Evolutionary conservation across 2,888 invertebrate genomes (phyloP).

Genomic region (Drosophila neonasuta): DNA sequence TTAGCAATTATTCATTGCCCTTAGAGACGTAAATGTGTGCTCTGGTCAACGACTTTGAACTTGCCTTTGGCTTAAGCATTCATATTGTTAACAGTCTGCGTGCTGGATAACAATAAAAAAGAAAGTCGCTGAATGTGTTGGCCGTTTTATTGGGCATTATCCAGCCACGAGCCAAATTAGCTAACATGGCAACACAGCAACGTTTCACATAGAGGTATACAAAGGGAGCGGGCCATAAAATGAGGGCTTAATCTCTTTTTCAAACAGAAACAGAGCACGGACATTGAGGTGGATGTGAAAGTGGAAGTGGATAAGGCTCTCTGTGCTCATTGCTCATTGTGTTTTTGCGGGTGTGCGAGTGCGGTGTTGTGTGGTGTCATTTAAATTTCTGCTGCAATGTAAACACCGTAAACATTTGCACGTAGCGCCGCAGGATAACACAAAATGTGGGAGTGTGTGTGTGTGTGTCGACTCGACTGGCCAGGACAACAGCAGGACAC

Average conservation of each 20-base stretch:
- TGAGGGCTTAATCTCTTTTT: constrained; percentile 46
- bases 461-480: constrained; percentile 26
- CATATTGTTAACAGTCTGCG: constrained; percentile 9
- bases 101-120: constrained; percentile 37
- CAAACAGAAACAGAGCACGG: constrained; percentile 18
- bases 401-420: constrained; percentile 57
- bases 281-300: constrained; percentile 22
- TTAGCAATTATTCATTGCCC: constrained; percentile 5
- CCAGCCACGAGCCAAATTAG: constrained; percentile 42
- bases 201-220: neutral
- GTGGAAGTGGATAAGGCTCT: constrained; percentile 32
- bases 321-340: constrained; percentile 12
- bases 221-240: constrained; percentile 38
- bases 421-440: constrained; percentile 40
- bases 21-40: constrained; percentile 1
- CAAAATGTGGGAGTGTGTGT: constrained; percentile 18
- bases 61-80: constrained; percentile 14
- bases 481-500: constrained; percentile 24
- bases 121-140: constrained; percentile 31
- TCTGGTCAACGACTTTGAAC: constrained; percentile 19
- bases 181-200: constrained; percentile 26
- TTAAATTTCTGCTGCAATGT: constrained; percentile 54
- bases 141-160: constrained; percentile 51
- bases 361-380: constrained; percentile 31
- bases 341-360: constrained; percentile 4